phyloP scores from a whole-genome alignment of 2,888 invertebrate genomes.

The Diarsia mendica region DNA sequence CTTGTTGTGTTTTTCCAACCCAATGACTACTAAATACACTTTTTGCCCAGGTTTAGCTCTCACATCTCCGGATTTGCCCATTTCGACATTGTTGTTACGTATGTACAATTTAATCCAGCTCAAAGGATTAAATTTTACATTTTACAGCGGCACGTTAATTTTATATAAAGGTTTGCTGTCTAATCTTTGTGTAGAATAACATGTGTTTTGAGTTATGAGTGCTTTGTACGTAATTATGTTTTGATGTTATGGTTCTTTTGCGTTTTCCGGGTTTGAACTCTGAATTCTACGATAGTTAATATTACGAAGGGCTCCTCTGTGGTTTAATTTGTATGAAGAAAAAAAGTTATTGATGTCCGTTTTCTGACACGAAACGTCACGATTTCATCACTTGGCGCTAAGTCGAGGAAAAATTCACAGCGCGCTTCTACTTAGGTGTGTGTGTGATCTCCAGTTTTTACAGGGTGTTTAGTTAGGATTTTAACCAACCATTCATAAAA shows the following conservation, averaged over 20 bases:
- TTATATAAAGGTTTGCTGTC: constrained; percentile 51
- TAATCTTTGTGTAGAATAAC: constrained; percentile 49
- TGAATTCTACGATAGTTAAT: neutral
- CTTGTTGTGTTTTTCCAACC: neutral
- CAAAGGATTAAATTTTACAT: constrained; percentile 61
- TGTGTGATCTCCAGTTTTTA: no score
- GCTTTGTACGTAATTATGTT: constrained; percentile 40
- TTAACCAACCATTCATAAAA: no score
- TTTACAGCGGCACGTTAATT: constrained; percentile 49
- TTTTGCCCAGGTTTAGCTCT: constrained; percentile 47
- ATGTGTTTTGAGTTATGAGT: constrained; percentile 38
- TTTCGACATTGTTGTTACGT: constrained; percentile 59
- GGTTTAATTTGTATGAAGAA: neutral
- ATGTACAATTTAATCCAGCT: constrained; percentile 61
- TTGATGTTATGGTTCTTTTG: neutral
- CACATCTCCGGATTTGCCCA: constrained; percentile 52
- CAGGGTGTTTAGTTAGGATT: no score
- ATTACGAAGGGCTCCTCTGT: no score
- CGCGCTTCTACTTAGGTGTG: no score
- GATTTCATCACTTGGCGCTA: no score
- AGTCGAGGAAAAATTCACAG: no score
- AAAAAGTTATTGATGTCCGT: neutral
- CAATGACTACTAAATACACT: constrained; percentile 18
- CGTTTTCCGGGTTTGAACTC: neutral
- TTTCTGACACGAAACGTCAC: neutral